Evolutionary conservation across 1,140 invertebrate genomes (phyloP), one percentile per base, ranked within the genome.

Genomic region (Dreissena polymorpha): DNA sequence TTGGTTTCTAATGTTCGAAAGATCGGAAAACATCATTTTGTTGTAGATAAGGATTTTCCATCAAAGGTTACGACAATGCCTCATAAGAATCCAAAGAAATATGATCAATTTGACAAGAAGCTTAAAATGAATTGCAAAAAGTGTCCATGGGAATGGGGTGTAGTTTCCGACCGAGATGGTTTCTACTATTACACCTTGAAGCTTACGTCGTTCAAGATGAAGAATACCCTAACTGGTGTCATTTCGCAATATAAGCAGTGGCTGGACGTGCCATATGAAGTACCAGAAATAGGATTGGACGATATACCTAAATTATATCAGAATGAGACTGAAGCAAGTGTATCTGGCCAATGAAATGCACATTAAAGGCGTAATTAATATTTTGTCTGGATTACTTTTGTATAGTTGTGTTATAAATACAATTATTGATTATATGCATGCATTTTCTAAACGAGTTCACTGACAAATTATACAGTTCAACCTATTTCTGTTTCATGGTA

Each of bases 121-220:
- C 53, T 27, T 23, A 67, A 53, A 39, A 78, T 78, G 75, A 23
- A 16, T 27, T 78, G 75, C 23, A 78, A 78, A 21, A 68, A 78
- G 23, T 78, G 75, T 25, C 64, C 64, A 27, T 18, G 50, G 16
- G 75, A 78, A 3, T 78, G 75, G 75, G 75, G 75, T 14, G 53
- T 55, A 53, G 53, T 78, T 0, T 29, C 29, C 16, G 39, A 60
- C 8, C n/a, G 18, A 51, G 23, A 68, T 53, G 64, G 65, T 6
- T 7, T 55, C 14, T 21, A 78, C 21, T 29, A 5, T n/a, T 50
- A 16, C 29, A 55, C 16, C 0, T 18, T 78, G 21, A 78, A 78
- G 16, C 27, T 78, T 1, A 14, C 1, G 16, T 65, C 39, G 21
- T 23, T 78, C 23, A 67, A 78, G 29, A 53, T 78, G n/a, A 12